These are phyloP conservation scores for Polia nebulosa DNA, from an alignment of 2,888 invertebrate genomes.

Conservation along the genomic window DNA sequence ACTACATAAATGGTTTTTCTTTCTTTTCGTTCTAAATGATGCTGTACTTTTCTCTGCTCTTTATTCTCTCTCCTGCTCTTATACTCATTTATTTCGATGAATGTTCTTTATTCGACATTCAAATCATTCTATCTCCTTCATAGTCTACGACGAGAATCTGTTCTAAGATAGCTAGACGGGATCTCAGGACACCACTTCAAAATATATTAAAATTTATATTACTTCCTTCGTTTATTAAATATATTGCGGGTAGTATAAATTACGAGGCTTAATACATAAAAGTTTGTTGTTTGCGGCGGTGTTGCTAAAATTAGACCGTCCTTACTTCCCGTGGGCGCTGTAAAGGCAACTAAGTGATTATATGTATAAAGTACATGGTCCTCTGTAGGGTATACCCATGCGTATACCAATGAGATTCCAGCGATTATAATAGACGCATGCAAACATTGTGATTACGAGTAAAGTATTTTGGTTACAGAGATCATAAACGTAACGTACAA, in stretches of 20 bases:
- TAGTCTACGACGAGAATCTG: not conserved
- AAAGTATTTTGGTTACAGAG: not conserved
- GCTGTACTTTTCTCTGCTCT: too few relatives aligned
- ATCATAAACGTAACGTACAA: not conserved
- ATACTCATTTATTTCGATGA: not conserved
- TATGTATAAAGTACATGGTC: slow-evolving; percentile 21
- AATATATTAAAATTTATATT: slow-evolving; percentile 19
- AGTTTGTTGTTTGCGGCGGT: slow-evolving; percentile 26
- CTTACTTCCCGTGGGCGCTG: slow-evolving; percentile 32
- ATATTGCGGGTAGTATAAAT: slow-evolving; percentile 26
- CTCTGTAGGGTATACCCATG: not conserved
- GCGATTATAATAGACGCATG: not conserved
- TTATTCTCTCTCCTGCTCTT: too few relatives aligned
- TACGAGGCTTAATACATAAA: slow-evolving; percentile 45
- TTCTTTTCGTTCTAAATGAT: too few relatives aligned
- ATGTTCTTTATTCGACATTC: not conserved
- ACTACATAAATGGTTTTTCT: too few relatives aligned
- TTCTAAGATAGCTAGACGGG: not conserved
- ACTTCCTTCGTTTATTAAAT: slow-evolving; percentile 30
- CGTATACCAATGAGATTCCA: not conserved
- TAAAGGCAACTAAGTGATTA: slow-evolving; percentile 33
- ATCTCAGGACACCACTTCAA: slow-evolving; percentile 8
- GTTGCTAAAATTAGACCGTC: slow-evolving; percentile 40
- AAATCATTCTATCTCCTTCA: not conserved
- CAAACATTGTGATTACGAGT: not conserved